Conservation (phyloP, 2,797 vertebrate species). For the Xenopus petersii region DNA sequence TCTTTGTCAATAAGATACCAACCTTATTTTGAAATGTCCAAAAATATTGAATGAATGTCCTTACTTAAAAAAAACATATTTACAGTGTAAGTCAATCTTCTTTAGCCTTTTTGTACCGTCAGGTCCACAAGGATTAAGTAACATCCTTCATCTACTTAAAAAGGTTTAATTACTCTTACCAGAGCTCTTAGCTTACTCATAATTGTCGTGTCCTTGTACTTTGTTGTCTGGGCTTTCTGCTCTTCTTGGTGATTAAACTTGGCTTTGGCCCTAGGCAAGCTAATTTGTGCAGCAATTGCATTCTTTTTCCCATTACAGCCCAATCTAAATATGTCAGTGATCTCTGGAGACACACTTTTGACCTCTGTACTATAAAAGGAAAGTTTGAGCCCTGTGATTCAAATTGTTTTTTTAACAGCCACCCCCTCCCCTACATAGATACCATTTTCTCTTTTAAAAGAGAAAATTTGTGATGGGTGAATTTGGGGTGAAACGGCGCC, state of each 20-base stretch:
- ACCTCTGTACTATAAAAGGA: not conserved
- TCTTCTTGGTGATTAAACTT: not conserved
- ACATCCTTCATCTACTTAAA: not conserved
- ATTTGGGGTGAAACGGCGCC: no score
- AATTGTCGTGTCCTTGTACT: constrained; percentile 1
- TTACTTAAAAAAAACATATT: no score
- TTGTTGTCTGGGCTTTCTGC: not conserved
- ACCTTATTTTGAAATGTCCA: no score
- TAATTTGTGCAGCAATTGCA: not conserved
- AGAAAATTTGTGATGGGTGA: no score
- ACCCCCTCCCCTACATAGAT: no score
- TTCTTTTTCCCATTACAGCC: constrained; percentile 1
- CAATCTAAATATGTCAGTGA: constrained; percentile 2
- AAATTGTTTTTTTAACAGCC: not conserved
- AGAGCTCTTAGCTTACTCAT: not conserved
- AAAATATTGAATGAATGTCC: no score
- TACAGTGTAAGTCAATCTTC: no score
- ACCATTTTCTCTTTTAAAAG: no score
- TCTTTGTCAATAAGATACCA: no score
- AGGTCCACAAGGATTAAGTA: not conserved
- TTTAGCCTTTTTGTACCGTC: not conserved
- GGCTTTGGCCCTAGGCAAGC: not conserved
- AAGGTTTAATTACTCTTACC: not conserved
- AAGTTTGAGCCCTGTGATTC: not conserved
- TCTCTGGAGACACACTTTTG: not conserved